Base-by-base conservation (phyloP, 2,888 invertebrate genomes). In the Belgica antarctica region DNA sequence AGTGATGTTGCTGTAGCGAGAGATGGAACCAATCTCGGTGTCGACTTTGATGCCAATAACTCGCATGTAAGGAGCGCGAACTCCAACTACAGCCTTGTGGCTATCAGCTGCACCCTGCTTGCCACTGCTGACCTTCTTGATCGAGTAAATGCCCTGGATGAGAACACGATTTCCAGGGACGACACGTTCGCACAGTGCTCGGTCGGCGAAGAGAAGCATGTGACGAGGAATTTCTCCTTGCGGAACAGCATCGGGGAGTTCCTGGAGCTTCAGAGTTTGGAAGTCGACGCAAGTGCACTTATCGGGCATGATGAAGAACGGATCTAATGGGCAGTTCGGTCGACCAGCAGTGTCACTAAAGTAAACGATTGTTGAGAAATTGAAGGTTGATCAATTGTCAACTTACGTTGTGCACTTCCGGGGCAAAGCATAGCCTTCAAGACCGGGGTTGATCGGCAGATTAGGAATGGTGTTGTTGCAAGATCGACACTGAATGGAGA, bases 181-280 rank as follows among this genome's bases (percentile, higher is more conserved):
- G 15, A 95, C 92, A 73, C 88, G 86, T 78, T 99, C 99, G 77
- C 97, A 96, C 71, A 99, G 82, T 73, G 83, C 86, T 76, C 97
- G 87, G 77, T 99, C 99, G 76, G 92, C 92, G 79, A 94, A 99
- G 4, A 99, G 83, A 73, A 94, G 92, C 75, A 99, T 82, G 79
- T 99, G 98, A 0, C 99, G 86, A 0, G 99, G 98, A 85, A 99
- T 92, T 82, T 99, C 99, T 59, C 99, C 98, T 76, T 97, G 96
- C 0, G 80, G 80, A 4, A 94, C 89, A 72, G 87, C 88, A 78
- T 99, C 98, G 0, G 96, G 96, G 19, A 94, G 82, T 81, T 99
- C 99, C 84, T 99, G 98, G 10, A 98, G 81, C 79, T 97, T 99
- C n/a, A 99, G 79, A 0, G 92, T 89, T 87, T 99, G 99, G 78